Evolutionary conservation across 1,140 invertebrate species (phyloP).

Genomic region (Anastrepha ludens): DNA sequence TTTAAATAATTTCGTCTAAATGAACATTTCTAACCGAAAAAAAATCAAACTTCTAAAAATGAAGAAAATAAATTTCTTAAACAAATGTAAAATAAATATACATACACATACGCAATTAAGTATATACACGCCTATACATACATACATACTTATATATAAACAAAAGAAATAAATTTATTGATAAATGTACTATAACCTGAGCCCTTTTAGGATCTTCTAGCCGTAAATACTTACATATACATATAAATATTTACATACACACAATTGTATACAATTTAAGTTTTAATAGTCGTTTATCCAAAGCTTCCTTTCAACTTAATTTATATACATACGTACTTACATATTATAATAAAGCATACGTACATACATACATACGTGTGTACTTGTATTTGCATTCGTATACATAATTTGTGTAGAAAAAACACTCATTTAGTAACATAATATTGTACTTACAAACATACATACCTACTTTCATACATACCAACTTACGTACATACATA

Average conservation of each 20-base stretch:
- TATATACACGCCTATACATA: neutral
- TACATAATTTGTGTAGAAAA: neutral
- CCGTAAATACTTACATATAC: conserved; percentile 24
- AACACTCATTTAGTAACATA: too few species aligned
- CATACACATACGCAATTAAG: neutral
- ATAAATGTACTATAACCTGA: neutral
- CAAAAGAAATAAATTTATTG: neutral
- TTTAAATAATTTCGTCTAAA: too few species aligned
- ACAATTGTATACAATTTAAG: neutral
- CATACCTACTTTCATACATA: neutral
- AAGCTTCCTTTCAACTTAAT: neutral
- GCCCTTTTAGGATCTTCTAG: neutral
- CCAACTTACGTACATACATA: neutral
- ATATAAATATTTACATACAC: neutral
- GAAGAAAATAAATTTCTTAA: neutral
- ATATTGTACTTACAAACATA: neutral
- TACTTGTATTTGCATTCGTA: neutral
- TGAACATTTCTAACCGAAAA: too few species aligned
- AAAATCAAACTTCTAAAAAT: too few species aligned
- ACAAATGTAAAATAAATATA: neutral
- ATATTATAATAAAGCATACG: neutral
- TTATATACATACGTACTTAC: neutral
- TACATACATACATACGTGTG: conserved; percentile 6
- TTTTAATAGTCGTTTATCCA: neutral
- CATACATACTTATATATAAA: neutral